Base-by-base conservation (phyloP, 1,140 invertebrate genomes). In the Agrypnia vestita region DNA sequence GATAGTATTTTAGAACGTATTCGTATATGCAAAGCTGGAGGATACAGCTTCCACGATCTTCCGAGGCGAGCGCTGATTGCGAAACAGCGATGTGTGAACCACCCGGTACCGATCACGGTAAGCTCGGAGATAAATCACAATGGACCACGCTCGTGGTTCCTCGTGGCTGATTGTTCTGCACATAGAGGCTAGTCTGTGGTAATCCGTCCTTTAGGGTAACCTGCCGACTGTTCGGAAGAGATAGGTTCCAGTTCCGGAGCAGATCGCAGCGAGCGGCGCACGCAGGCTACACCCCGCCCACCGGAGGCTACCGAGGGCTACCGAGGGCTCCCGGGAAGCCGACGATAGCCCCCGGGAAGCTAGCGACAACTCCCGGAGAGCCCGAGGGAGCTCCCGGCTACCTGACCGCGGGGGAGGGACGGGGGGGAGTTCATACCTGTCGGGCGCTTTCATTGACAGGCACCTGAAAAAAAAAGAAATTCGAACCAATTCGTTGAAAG, bases 391-490 rank as follows among this genome's bases (percentile, higher is more conserved):
- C 49, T 56, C 8, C 51, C 71, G 71, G 49, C 73, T 46, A 61
- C 35, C 53, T 75, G 53, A 86, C 86, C 86, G 75, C 75, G 69
- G 84, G 83, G 80, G 84, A 83, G 85, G 87, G 83, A 85, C 83
- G 86, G 86, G 83, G 85, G 86, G 87, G 84, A 84, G 88, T 88
- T 86, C 88, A 90, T 92, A 92, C 91, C 91, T 92, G 89, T 92
- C 91, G 88, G 91, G 91, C 90, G 91, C 91, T 91, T 92, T 92
- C 90, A 92, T 91, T 90, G 91, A 92, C 91, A 92, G 91, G 91
- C 91, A 92, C 91, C 91, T 92, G 91, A 90, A 92, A 92, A 92
- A 91, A 88, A 90, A 90, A 90, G 25, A 88, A 90, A 90, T 87
- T 88, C 89, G 86, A 88, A 89, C 89, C 89, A 90, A 89, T 89